Evolutionary conservation across 35 echinoderm and acorn worm genomes (phyloP), one percentile per base, ranked within the genome.

Genomic region (Chiridota heheva): DNA sequence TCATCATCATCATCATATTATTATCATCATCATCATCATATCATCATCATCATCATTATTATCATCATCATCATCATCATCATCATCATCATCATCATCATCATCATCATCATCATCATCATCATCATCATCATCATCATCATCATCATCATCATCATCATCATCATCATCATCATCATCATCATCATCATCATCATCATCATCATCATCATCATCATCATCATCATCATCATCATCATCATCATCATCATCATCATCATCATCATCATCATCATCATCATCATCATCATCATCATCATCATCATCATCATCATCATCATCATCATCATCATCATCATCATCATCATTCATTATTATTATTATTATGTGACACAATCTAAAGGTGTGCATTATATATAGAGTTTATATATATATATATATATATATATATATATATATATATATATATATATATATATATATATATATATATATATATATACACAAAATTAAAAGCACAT

Each of bases 11-110:
- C n/a, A n/a, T n/a, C n/a, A n/a, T n/a, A n/a, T n/a, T n/a, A n/a
- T n/a, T n/a, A n/a, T n/a, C n/a, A n/a, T n/a, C n/a, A n/a, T n/a
- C n/a, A n/a, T n/a, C n/a, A n/a, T n/a, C n/a, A n/a, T n/a, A n/a
- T n/a, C n/a, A n/a, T n/a, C n/a, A n/a, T n/a, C n/a, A n/a, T n/a
- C n/a, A n/a, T n/a, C n/a, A n/a, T n/a, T n/a, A n/a, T n/a, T n/a
- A 10, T 51, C 8, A 51, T 10, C 22, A 10, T 51, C 47, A 51
- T 51, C 47, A 51, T 51, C 47, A 51, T 51, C 47, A 51, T 51
- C 47, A 51, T 51, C 47, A 51, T 51, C 47, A 51, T 51, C 47
- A 51, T 51, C 47, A 51, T 51, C 47, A 51, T 51, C 47, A 51
- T 51, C 47, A 51, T 51, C 22, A 51, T 51, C 47, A 51, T 51